phyloP scores from a whole-genome alignment of 2,797 vertebrate species.

The Coregonus suidteri region DNA sequence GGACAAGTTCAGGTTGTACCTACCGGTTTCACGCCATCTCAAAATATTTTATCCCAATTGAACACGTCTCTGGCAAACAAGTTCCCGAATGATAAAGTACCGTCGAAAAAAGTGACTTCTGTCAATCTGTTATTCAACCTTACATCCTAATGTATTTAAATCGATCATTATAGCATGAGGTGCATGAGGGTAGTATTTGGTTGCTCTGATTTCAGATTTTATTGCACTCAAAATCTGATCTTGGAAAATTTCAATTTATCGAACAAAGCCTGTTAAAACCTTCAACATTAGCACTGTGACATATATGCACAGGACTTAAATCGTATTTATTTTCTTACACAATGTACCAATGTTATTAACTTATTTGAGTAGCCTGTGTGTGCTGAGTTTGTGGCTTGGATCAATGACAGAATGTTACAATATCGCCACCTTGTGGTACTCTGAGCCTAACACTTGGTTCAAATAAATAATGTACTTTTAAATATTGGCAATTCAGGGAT shows the following conservation, averaged over 20 bases:
- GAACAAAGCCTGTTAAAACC: neutral
- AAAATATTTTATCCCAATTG: neutral
- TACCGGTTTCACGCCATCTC: neutral
- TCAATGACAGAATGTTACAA: too few species aligned
- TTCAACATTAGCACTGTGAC: conserved; percentile 18
- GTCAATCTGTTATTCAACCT: neutral
- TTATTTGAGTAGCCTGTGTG: too few species aligned
- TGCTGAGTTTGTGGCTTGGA: too few species aligned
- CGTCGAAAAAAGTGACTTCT: neutral
- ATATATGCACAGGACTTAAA: neutral
- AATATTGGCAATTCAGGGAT: neutral
- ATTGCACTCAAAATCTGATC: neutral
- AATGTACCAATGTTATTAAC: too few species aligned
- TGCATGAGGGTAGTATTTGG: conserved; percentile 4
- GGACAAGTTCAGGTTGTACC: neutral
- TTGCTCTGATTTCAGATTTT: neutral
- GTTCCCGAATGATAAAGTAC: neutral
- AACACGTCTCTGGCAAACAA: neutral
- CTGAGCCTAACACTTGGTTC: too few species aligned
- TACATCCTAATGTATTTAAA: neutral
- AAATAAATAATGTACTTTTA: neutral
- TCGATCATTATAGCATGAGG: conserved; percentile 11
- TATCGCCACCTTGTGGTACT: too few species aligned
- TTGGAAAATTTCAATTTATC: neutral
- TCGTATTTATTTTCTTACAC: too few species aligned